Evolutionary conservation across 2,797 vertebrate species (phyloP), one percentile per base, ranked within the genome.

Genomic region (Cephalopachus bancanus): DNA sequence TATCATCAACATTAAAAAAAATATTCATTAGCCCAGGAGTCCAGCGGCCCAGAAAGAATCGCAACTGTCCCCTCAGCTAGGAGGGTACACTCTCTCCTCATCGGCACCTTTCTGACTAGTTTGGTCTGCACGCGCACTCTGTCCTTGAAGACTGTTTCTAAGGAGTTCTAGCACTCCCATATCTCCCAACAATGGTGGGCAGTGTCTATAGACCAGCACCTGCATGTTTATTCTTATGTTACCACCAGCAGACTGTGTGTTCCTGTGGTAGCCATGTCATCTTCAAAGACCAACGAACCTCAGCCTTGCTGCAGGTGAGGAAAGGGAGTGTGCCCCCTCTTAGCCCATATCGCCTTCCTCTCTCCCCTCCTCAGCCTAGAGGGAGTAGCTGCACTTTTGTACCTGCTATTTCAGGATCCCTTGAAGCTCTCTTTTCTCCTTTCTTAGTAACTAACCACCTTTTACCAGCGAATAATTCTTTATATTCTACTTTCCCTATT

Each of bases 321-420:
- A 5, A 1, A 22, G 4, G 26, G 15, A 30, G 9, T 1, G 5
- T 22, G 9, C 2, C 19, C 9, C 22, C 7, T 69, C 49, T 20
- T 16, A 49, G 14, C 22, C 15, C 30, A 51, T 51, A 20, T 10
- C 30, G 64, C 30, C 33, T 89, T 44, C 37, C 0, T 30, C 19
- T 59, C 51, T 15, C 55, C 10, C 3, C 4, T 62, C 2, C 6
- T 55, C 22, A 71, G 6, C 15, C 49, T 62, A 71, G 3, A 88
- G 57, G 30, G 16, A 26, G 24, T 26, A 91, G 69, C 44, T 83
- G 24, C 5, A 59, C 59, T 53, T 84, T 30, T 69, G 22, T 51
- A 57, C 8, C n/a, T 57, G 20, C 22, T 69, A 19, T 14, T 55
- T 74, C 5, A 53, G 72, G 11, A 59, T 5, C 2, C n/a, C 26